A percentile compares a stretch with the other conserved stretches of the same genome.
Conservation (phyloP, 1,140 invertebrate species). For the Solen grandis region DNA sequence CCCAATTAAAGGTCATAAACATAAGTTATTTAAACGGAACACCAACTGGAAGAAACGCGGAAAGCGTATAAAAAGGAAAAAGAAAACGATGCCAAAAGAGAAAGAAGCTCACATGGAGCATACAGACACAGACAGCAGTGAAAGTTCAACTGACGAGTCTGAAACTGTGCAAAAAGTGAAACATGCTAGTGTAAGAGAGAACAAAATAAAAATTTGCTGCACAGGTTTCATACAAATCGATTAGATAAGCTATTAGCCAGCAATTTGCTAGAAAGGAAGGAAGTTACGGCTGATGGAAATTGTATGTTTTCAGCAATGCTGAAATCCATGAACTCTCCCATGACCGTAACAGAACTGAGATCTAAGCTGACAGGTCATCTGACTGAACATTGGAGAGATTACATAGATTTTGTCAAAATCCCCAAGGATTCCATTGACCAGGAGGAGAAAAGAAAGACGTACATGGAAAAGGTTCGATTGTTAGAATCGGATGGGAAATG, state of each 20-base stretch:
- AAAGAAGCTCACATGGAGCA: no score
- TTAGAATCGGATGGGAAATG: slow-evolving; percentile 10
- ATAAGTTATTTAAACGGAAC: no score
- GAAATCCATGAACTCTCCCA: neutral
- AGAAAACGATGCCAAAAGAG: no score
- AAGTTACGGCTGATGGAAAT: neutral
- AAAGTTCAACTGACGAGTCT: no score
- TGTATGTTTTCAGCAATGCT: neutral
- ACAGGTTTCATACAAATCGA: neutral
- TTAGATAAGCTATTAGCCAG: neutral
- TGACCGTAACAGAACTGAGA: neutral
- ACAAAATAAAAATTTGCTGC: neutral
- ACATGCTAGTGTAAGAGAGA: neutral
- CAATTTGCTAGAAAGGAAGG: neutral
- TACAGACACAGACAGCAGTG: no score
- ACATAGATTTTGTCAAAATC: neutral
- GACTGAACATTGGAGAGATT: neutral
- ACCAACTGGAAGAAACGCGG: no score
- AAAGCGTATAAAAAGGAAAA: no score
- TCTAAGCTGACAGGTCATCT: neutral
- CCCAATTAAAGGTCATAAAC: no score
- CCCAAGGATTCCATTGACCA: neutral
- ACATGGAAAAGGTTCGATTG: no score
- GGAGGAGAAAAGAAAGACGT: no score
- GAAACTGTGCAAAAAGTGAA: no score